Percentiles rank a stretch among this genome's conserved stretches.
phyloP scores from a whole-genome alignment of 2,888 invertebrate species.

The Apodemia zela region DNA sequence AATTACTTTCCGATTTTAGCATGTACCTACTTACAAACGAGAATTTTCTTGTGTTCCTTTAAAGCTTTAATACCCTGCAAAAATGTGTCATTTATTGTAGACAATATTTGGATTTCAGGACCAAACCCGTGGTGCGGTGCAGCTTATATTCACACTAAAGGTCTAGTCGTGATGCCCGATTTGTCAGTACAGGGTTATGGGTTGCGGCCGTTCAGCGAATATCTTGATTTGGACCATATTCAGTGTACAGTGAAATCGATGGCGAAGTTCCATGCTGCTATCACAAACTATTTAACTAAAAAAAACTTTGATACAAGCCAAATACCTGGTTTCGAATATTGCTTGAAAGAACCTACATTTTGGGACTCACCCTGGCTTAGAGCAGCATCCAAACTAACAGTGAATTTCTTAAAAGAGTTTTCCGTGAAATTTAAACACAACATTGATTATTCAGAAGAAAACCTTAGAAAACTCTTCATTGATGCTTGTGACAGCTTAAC shows the following conservation, averaged over 20 bases:
- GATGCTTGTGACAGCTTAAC: constrained; percentile 46
- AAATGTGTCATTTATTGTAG: no score
- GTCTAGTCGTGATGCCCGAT: constrained; percentile 60
- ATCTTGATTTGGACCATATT: constrained; percentile 48
- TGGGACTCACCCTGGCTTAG: constrained; percentile 49
- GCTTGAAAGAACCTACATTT: constrained; percentile 48
- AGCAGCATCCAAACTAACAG: constrained; percentile 50
- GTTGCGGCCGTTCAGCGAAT: constrained; percentile 36
- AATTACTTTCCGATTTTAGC: no score
- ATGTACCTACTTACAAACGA: no score
- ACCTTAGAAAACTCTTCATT: constrained; percentile 40
- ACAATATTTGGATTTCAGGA: constrained; percentile 29
- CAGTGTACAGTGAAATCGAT: constrained; percentile 41
- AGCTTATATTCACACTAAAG: constrained; percentile 50
- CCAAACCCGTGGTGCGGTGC: constrained; percentile 49
- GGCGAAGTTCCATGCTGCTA: constrained; percentile 61
- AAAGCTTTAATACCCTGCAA: no score
- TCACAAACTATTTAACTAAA: constrained; percentile 49
- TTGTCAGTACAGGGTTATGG: constrained; percentile 49
- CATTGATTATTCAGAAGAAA: constrained; percentile 40
- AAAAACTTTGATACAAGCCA: constrained; percentile 35
- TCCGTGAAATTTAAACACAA: constrained; percentile 41
- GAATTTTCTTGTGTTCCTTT: no score
- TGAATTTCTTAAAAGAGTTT: constrained; percentile 46
- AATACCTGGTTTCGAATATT: constrained; percentile 40